Conservation (phyloP, 2,888 invertebrate genomes). For the Neoitamus cyanurus region DNA sequence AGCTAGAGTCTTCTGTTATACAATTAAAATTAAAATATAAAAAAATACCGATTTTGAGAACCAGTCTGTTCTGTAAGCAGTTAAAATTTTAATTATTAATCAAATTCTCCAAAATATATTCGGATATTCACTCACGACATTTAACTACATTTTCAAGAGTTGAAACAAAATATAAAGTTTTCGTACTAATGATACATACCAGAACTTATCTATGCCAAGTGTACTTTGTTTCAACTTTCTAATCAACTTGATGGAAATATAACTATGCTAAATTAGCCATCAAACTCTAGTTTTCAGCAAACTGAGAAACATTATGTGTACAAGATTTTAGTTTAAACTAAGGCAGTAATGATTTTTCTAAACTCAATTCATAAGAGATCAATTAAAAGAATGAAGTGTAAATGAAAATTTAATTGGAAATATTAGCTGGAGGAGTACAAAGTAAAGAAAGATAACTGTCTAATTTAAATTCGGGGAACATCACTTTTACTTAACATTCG, state of each 20-base stretch:
- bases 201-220: background rate
- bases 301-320: background rate
- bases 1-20: no score
- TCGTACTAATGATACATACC: background rate
- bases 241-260: background rate
- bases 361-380: background rate
- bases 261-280: background rate
- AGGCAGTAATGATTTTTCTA: background rate
- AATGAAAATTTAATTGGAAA: background rate
- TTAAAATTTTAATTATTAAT: background rate
- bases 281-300: background rate
- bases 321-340: background rate
- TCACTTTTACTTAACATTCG: constrained; percentile 28
- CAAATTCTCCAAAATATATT: background rate
- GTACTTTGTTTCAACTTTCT: background rate
- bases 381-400: constrained; percentile 2
- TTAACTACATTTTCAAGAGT: background rate
- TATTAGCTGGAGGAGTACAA: constrained; percentile 12
- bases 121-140: no score
- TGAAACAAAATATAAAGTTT: background rate
- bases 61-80: background rate
- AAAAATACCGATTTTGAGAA: background rate
- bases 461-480: constrained; percentile 29
- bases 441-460: background rate
- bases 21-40: background rate